A percentile compares a stretch with the other conserved stretches of the same genome.
phyloP scores from a whole-genome alignment of 1,140 invertebrate species.

The Trachymyrmex cornetzi region DNA sequence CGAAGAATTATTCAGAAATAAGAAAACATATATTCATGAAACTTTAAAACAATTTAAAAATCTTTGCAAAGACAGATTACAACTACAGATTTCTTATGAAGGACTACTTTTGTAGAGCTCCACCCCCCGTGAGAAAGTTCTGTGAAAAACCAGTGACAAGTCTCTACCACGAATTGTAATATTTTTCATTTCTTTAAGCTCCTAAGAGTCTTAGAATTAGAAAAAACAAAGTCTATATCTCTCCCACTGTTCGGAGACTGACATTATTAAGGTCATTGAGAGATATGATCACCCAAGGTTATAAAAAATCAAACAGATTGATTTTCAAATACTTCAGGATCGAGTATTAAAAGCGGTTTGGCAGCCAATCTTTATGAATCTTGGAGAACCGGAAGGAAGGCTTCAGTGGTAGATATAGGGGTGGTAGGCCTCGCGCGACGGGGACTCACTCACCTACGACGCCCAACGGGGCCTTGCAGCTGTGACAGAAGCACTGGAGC shows the following conservation, averaged over 20 bases:
- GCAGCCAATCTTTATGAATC: neutral
- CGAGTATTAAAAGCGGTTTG: neutral
- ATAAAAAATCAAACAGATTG: neutral
- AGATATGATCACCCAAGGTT: neutral
- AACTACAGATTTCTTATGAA: neutral
- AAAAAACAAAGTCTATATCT: neutral
- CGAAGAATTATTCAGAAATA: neutral
- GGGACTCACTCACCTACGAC: constrained; percentile 89
- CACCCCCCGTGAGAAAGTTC: neutral
- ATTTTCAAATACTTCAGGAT: neutral
- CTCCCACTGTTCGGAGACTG: neutral
- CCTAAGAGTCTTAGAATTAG: neutral
- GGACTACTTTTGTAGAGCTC: neutral
- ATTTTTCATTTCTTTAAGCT: neutral
- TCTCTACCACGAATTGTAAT: neutral
- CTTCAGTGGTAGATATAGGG: neutral
- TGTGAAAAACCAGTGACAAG: neutral
- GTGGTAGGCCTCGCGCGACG: neutral
- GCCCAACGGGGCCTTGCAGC: constrained; percentile 93
- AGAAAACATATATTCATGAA: neutral
- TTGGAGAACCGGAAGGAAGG: constrained; percentile 23
- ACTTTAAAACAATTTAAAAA: neutral
- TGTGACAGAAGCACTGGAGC: constrained; percentile 96
- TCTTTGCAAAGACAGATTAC: neutral
- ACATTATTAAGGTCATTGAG: neutral